Evolutionary conservation across 1,140 invertebrate species (phyloP).

Genomic region (Drosophila kurseongensis): DNA sequence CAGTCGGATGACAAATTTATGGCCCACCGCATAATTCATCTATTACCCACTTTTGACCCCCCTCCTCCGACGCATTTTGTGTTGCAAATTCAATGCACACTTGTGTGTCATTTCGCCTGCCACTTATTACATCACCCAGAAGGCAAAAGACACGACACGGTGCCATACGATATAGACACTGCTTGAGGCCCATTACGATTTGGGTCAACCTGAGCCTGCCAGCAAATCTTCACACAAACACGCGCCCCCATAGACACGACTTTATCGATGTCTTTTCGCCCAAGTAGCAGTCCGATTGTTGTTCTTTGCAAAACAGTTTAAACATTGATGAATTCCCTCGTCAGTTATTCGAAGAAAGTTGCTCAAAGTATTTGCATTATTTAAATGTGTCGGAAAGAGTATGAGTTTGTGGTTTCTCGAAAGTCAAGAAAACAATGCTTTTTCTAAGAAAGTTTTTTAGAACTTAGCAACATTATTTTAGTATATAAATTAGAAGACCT

Average conservation of each 20-base stretch:
- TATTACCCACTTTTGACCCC: conserved; percentile 11
- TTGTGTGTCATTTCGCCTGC: conserved; percentile 70
- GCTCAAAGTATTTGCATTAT: conserved; percentile 13
- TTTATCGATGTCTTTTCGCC: conserved; percentile 38
- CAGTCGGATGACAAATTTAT: conserved; percentile 49
- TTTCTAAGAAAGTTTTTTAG: background rate
- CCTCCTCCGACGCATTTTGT: background rate
- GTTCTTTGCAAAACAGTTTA: conserved; percentile 41
- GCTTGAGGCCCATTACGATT: conserved; percentile 54
- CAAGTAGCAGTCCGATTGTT: conserved; percentile 26
- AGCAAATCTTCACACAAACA: conserved; percentile 48
- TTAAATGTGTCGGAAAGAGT: conserved; percentile 9
- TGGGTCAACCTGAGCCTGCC: conserved; percentile 65
- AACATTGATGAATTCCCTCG: conserved; percentile 25
- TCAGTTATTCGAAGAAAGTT: conserved; percentile 22
- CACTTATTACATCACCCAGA: conserved; percentile 73
- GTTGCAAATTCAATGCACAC: conserved; percentile 68
- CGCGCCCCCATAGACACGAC: conserved; percentile 3
- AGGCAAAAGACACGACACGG: conserved; percentile 32
- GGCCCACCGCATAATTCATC: conserved; percentile 43
- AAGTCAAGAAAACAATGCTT: background rate
- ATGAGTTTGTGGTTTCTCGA: background rate
- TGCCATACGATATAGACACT: conserved; percentile 44
- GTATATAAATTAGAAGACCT: too few species aligned
- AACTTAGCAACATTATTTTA: too few species aligned